phyloP scores from a whole-genome alignment of 2,113 vertebrate species.

The Toxotes chatareus region DNA sequence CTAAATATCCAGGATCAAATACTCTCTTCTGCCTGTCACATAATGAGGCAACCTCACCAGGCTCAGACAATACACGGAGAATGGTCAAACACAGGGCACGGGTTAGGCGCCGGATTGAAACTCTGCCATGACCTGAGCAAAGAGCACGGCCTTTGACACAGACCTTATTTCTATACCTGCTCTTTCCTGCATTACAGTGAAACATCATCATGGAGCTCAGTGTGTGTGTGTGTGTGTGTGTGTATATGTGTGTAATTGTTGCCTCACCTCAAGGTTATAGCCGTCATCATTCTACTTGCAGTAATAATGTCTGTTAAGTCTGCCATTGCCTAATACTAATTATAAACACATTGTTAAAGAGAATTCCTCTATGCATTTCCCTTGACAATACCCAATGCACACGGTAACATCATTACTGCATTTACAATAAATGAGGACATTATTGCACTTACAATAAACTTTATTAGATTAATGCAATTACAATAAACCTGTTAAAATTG shows the following conservation, averaged over 20 bases:
- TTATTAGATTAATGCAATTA: constrained; percentile 61
- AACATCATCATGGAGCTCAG: constrained; percentile 13
- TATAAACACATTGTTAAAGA: constrained; percentile 51
- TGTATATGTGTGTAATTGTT: background rate
- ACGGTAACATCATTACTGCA: constrained; percentile 56
- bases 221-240: background rate
- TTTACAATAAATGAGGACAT: constrained; percentile 53
- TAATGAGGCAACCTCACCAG: constrained; percentile 54
- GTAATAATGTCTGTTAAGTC: constrained; percentile 39
- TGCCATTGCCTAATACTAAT: constrained; percentile 29
- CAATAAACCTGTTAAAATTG: constrained; percentile 55
- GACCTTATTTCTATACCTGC: constrained; percentile 26
- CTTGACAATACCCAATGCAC: constrained; percentile 39
- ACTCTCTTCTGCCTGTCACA: constrained; percentile 71
- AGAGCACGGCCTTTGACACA: constrained; percentile 32
- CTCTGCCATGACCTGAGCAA: constrained; percentile 49
- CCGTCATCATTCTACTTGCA: constrained; percentile 18
- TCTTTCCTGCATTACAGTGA: constrained; percentile 21
- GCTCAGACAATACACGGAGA: constrained; percentile 59
- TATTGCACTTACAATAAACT: constrained; percentile 60
- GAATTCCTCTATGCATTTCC: constrained; percentile 40
- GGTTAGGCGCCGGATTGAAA: constrained; percentile 44
- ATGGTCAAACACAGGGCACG: constrained; percentile 59
- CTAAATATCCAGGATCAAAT: constrained; percentile 75
- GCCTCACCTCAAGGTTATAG: constrained; percentile 47